Evolutionary conservation across 2,888 invertebrate species (phyloP), one percentile per base, ranked within the genome.

Genomic region (Seladonia tumulorum): DNA sequence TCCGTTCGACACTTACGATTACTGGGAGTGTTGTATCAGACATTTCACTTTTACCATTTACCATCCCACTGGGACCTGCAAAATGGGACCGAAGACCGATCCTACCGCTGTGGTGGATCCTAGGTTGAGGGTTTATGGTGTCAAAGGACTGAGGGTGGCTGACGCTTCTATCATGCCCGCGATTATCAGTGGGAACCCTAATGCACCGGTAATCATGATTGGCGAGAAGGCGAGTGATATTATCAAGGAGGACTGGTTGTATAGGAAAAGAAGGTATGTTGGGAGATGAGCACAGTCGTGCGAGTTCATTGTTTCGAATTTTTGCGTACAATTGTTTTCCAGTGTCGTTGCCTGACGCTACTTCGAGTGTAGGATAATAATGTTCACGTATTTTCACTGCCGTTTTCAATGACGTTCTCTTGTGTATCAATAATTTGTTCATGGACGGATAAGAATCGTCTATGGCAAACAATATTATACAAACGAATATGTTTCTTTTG

Each of bases 111-210:
- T 98, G 0, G 98, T 98, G 0, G 98, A 98, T 94, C 96, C 97
- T 0, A 95, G 98, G 76, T 94, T 98, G 76, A 96, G 97, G 39
- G 98, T 98, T 1, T 97, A 98, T 88, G 98, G 98, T 0, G 96
- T 98, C 0, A 96, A 97, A 1, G 97, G 97, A 47, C 95, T 98
- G 42, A 96, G 98, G 85, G 98, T 98, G 0, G 97, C 97, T 0
- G 98, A 98, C 93, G 98, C 98, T 0, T 98, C 98, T 87, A 97
- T 98, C 77, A 98, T 98, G 98, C 98, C 98, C 0, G 97, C 96
- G 1, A 98, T 98, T 85, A 97, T 98, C 22, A 98, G 98, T 93
- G 98, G 98, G 0, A 98, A 98, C 95, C 98, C 98, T 0, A 98
- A 98, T 94, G 98, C 98, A 1, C 98, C 98, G 0, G 97, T 97